Conservation (phyloP, 2,113 vertebrate genomes). For the Marcusenius ussheri region DNA sequence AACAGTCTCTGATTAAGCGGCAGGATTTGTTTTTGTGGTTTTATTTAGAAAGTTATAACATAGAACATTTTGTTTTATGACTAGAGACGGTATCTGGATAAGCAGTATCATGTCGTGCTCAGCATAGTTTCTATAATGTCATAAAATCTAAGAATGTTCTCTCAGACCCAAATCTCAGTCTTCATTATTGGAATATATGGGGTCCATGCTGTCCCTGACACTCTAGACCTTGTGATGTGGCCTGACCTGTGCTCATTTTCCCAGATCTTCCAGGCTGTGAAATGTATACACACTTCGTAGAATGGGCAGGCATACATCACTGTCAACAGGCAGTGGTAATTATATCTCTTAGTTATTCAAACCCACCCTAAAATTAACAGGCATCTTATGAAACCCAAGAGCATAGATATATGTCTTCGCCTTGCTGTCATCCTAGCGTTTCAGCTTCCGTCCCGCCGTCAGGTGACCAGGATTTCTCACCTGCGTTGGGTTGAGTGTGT, state of each 20-base stretch:
- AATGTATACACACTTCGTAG: background rate
- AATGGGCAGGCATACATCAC: background rate
- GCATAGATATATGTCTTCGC: background rate
- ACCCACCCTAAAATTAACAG: background rate
- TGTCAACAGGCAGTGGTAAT: background rate
- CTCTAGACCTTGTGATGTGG: background rate
- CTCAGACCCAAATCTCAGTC: background rate
- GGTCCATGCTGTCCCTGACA: background rate
- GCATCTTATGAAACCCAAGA: background rate
- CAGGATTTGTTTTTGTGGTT: background rate
- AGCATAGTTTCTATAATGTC: background rate
- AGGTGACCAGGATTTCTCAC: background rate
- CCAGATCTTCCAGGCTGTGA: background rate
- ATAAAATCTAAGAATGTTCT: background rate
- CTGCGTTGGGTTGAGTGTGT: background rate
- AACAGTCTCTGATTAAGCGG: background rate
- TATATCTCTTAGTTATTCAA: background rate
- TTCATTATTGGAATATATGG: background rate
- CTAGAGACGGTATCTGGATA: background rate
- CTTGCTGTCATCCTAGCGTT: background rate
- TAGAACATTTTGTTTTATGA: background rate
- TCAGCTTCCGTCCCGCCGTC: background rate
- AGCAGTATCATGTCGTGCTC: background rate
- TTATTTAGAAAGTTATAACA: background rate
- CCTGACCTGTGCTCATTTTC: background rate